Base-by-base conservation (phyloP, 2,888 invertebrate genomes). In the Corbicula japonica region DNA sequence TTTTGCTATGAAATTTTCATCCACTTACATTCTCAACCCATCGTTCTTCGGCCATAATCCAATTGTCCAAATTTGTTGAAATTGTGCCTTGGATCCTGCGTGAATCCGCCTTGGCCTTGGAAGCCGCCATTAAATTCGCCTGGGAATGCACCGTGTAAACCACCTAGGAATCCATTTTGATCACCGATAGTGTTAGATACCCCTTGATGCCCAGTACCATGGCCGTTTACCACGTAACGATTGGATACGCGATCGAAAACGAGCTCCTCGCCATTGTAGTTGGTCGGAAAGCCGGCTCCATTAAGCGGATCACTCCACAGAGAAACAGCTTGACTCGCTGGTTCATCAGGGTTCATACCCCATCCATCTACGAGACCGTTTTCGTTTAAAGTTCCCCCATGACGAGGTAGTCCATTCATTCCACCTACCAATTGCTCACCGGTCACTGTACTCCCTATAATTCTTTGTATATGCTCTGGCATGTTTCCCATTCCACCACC, bases 361-460 rank as follows among this genome's bases (percentile, higher is more conserved):
- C 76, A 76, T 6, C 80, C 80, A 38, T 80, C 61, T 28, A 63
- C 21, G 32, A 80, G 26, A 18, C 80, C 80, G 28, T 62, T 52
- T 6, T 52, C 54, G 1, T n/a, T 34, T 3, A 68, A 50, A 12
- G 76, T 56, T 30, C 80, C 80, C 0, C 80, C 80, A 34, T 80
- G 80, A 21, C 46, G 28, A 5, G 76, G 80, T 10, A 80, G 48
- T 15, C 50, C 61, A 21, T 32, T 48, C 21, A 62, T 35, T 8
- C 80, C 80, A 15, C 73, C 80, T 5, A 35, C 41, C 2, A 80
- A 30, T 1, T 15, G 26, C 34, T 32, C 26, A 4, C 80, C 80
- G 23, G 18, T 32, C 5, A 70, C 35, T 2, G 80, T 76, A 26
- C 66, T 58, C 23, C 80, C 80, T 10, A 73, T 41, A 21, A 80